Evolutionary conservation across 1,140 invertebrate species (phyloP).

Genomic region (Alviniconcha marisindica): DNA sequence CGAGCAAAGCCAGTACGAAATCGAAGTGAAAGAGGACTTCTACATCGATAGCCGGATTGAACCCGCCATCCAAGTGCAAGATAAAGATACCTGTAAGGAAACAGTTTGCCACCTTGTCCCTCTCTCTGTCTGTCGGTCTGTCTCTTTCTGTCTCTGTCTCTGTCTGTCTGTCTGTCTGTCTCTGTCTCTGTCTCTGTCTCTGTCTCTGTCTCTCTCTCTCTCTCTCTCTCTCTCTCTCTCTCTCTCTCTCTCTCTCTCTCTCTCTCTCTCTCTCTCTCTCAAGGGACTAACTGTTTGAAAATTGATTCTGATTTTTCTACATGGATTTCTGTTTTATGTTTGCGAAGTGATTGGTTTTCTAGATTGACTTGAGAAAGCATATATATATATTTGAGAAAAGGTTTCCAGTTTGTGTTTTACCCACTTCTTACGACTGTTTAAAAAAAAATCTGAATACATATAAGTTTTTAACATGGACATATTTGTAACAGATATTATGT

Average conservation of each 20-base stretch:
- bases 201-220: background rate
- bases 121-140: background rate
- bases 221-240: background rate
- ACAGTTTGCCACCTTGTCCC: background rate
- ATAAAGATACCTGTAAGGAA: slow-evolving; percentile 14
- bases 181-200: background rate
- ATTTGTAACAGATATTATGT: too few relatives aligned
- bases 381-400: too few relatives aligned
- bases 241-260: background rate
- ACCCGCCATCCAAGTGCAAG: background rate
- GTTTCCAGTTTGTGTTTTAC: too few relatives aligned
- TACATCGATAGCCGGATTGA: background rate
- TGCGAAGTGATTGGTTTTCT: too few relatives aligned
- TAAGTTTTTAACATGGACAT: too few relatives aligned
- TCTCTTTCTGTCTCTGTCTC: background rate
- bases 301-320: too few relatives aligned
- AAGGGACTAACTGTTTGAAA: too few relatives aligned
- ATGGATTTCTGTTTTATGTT: too few relatives aligned
- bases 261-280: background rate
- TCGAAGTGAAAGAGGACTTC: slow-evolving; percentile 90
- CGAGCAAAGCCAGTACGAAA: slow-evolving; percentile 96
- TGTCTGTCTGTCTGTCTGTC: background rate
- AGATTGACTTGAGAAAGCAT: too few relatives aligned
- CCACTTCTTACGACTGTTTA: too few relatives aligned
- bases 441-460: too few relatives aligned